These are phyloP conservation scores for Otocyon megalotis DNA, from an alignment of 2,113 vertebrate genomes.

Conservation along the genomic window DNA sequence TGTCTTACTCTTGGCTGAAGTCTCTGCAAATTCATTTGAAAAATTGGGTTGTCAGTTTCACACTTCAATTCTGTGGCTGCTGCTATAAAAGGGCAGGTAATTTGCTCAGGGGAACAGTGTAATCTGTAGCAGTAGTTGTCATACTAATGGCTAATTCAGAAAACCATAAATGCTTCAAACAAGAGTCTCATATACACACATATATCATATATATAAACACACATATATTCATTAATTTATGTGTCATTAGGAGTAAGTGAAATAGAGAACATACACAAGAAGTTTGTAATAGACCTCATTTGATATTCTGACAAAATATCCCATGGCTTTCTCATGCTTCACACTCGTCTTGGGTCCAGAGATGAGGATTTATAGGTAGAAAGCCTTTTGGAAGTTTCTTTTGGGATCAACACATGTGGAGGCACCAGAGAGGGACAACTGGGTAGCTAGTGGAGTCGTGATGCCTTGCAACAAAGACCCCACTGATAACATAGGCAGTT, in stretches of 20 bases:
- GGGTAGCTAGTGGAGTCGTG: not conserved
- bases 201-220: not conserved
- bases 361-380: not conserved
- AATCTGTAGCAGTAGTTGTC: conserved; percentile 59
- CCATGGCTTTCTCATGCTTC: not conserved
- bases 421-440: no score
- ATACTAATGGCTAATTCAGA: conserved; percentile 57
- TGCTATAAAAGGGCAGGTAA: conserved; percentile 70
- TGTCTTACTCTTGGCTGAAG: conserved; percentile 83
- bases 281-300: not conserved
- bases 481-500: no score
- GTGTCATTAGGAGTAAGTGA: not conserved
- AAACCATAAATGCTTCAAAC: conserved; percentile 46
- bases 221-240: not conserved
- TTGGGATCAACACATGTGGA: not conserved
- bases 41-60: conserved; percentile 82
- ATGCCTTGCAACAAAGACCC: not conserved
- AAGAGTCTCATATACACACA: not conserved
- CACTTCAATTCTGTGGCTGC: conserved; percentile 56
- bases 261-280: not conserved
- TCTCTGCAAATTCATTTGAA: conserved; percentile 85
- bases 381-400: not conserved
- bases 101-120: conserved; percentile 68
- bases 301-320: not conserved
- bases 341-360: not conserved